phyloP scores from a whole-genome alignment of 2,888 invertebrate species.

The Meloe dianella region DNA sequence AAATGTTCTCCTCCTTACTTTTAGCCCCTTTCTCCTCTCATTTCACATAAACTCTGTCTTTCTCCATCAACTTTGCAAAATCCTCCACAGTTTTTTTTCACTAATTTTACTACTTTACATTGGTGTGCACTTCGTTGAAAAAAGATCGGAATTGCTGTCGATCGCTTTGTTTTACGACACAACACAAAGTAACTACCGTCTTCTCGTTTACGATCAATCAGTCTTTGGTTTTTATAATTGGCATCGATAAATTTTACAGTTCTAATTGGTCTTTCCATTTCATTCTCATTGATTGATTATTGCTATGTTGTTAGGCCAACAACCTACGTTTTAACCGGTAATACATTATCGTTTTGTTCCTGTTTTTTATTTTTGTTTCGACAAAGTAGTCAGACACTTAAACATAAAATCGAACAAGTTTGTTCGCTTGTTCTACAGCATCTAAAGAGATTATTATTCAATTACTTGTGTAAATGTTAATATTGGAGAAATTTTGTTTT shows the following conservation, averaged over 20 bases:
- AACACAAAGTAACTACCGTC: constrained; percentile 13
- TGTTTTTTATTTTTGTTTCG: neutral
- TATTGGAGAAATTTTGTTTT: neutral
- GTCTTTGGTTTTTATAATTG: constrained; percentile 28
- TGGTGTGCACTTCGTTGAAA: constrained; percentile 12
- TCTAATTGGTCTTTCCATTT: constrained; percentile 23
- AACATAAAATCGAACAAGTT: constrained; percentile 9
- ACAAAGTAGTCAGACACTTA: neutral
- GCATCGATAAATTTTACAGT: constrained; percentile 22
- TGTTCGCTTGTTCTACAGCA: neutral
- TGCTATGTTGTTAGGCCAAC: constrained; percentile 1
- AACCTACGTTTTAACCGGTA: constrained; percentile 3
- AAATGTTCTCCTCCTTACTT: neutral
- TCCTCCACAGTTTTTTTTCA: constrained; percentile 28
- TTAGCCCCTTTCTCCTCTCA: neutral
- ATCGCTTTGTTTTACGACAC: constrained; percentile 31
- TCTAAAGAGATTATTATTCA: constrained; percentile 1
- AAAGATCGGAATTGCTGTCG: constrained; percentile 33
- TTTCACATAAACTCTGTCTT: too few relatives aligned
- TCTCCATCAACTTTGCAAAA: constrained; percentile 34
- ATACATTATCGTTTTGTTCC: neutral
- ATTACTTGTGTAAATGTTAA: constrained; percentile 3
- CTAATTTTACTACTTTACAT: constrained; percentile 36
- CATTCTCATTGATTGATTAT: constrained; percentile 7
- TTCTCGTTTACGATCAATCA: constrained; percentile 33